These are phyloP conservation scores for Sternarchorhynchus goeldii DNA, from an alignment of 2,797 vertebrate genomes.

Conservation along the genomic window DNA sequence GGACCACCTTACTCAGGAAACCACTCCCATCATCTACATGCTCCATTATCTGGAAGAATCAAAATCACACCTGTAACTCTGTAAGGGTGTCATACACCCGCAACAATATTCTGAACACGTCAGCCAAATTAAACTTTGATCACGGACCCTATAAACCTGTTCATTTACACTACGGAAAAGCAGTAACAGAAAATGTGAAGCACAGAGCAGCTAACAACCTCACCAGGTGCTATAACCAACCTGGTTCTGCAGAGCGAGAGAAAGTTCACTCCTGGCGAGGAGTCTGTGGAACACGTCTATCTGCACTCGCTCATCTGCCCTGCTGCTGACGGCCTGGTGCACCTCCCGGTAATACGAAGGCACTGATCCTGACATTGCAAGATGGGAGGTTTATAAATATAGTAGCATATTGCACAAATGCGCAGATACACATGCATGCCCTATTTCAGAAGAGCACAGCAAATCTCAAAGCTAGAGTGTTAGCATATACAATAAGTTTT, in stretches of 20 bases:
- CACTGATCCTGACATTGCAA: constrained; percentile 75
- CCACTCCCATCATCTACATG: constrained; percentile 71
- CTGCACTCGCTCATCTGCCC: constrained; percentile 75
- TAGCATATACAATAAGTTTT: not conserved
- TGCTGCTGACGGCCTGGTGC: constrained; percentile 74
- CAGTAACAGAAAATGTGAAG: not conserved
- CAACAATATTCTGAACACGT: not conserved
- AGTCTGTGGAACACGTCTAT: constrained; percentile 75
- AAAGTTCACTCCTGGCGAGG: constrained; percentile 73
- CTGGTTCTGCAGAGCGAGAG: constrained; percentile 69
- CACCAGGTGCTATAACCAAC: constrained; percentile 54
- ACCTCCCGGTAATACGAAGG: constrained; percentile 82
- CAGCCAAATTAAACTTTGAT: no score
- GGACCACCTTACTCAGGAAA: constrained; percentile 74
- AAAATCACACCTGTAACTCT: not conserved
- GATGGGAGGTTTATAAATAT: constrained; percentile 15
- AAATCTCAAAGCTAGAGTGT: no score
- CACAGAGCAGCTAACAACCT: not conserved
- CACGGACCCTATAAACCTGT: no score
- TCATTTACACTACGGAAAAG: not conserved
- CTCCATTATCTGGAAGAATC: constrained; percentile 72
- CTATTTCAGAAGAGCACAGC: no score
- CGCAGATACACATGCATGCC: no score
- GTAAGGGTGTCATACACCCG: not conserved
- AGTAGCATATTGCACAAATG: no score